Evolutionary conservation across 2,888 invertebrate species (phyloP).

Genomic region (Drosophila picticornis): DNA sequence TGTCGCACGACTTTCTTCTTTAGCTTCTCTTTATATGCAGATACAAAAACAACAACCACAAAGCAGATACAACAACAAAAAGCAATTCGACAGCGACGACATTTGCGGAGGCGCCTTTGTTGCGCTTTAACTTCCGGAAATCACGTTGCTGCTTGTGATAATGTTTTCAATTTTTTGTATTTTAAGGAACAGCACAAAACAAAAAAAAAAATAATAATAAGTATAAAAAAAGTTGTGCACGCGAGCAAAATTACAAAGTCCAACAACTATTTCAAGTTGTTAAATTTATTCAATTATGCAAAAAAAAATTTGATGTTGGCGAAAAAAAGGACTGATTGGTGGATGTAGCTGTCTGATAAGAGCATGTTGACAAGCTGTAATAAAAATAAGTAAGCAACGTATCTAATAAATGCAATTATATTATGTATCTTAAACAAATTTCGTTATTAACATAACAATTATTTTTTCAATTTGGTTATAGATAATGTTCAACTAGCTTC

Average conservation of each 20-base stretch:
- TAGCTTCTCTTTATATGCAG: conserved; percentile 51
- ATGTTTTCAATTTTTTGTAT: conserved; percentile 51
- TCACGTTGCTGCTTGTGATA: conserved; percentile 73
- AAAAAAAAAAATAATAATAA: conserved; percentile 23
- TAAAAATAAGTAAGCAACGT: not conserved
- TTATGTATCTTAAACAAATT: not conserved
- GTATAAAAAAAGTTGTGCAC: conserved; percentile 60
- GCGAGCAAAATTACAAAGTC: conserved; percentile 74
- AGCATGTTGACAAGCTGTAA: not conserved
- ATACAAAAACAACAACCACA: conserved; percentile 30
- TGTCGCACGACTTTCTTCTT: conserved; percentile 75
- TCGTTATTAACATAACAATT: not conserved
- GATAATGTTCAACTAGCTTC: not conserved
- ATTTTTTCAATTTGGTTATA: too few species aligned
- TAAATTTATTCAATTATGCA: conserved; percentile 63
- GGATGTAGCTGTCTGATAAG: not conserved
- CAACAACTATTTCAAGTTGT: conserved; percentile 63
- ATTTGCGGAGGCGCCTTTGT: conserved; percentile 72
- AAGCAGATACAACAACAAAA: conserved; percentile 33
- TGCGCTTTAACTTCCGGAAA: conserved; percentile 78
- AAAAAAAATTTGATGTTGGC: conserved; percentile 36
- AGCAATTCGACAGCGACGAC: conserved; percentile 74
- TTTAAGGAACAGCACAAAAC: conserved; percentile 48
- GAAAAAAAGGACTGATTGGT: not conserved
- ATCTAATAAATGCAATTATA: not conserved